These are phyloP conservation scores for Parazoanthus swiftii DNA, from an alignment of 92 coral and sea anemone genomes.

Conservation along the genomic window DNA sequence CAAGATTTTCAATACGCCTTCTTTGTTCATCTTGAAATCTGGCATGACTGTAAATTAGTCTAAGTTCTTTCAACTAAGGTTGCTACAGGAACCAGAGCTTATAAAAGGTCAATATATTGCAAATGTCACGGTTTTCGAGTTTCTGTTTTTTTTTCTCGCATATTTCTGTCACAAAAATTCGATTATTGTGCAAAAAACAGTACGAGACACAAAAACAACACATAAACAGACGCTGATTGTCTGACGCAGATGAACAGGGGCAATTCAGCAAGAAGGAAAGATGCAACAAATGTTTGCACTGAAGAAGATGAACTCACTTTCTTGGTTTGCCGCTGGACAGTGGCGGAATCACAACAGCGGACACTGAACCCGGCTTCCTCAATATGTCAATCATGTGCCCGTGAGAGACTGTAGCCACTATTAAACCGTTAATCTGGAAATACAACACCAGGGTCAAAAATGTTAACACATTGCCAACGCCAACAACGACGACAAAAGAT, in stretches of 20 bases:
- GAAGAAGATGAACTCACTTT: constrained; percentile 59
- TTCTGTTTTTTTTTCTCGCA: too few relatives aligned
- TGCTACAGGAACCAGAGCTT: too few relatives aligned
- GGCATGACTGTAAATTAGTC: too few relatives aligned
- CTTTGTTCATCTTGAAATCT: too few relatives aligned
- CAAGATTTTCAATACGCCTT: too few relatives aligned
- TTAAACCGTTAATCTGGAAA: constrained; percentile 79
- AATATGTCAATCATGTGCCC: constrained; percentile 93
- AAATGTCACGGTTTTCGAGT: too few relatives aligned
- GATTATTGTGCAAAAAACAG: background rate
- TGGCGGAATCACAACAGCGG: constrained; percentile 93
- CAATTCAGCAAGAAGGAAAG: background rate
- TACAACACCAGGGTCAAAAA: background rate
- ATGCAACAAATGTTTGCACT: background rate
- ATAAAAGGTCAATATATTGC: too few relatives aligned
- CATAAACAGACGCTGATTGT: background rate
- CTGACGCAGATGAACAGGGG: background rate
- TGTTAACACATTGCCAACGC: background rate
- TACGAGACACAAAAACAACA: too few relatives aligned
- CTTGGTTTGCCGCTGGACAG: constrained; percentile 94
- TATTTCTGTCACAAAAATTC: too few relatives aligned
- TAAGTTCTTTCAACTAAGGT: too few relatives aligned
- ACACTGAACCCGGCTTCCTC: constrained; percentile 89
- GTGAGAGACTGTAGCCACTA: constrained; percentile 87
- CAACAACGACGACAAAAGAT: background rate